Percentiles rank a stretch among this genome's conserved stretches.
phyloP scores from a whole-genome alignment of 2,888 invertebrate genomes.

The Campaea margaritaria region DNA sequence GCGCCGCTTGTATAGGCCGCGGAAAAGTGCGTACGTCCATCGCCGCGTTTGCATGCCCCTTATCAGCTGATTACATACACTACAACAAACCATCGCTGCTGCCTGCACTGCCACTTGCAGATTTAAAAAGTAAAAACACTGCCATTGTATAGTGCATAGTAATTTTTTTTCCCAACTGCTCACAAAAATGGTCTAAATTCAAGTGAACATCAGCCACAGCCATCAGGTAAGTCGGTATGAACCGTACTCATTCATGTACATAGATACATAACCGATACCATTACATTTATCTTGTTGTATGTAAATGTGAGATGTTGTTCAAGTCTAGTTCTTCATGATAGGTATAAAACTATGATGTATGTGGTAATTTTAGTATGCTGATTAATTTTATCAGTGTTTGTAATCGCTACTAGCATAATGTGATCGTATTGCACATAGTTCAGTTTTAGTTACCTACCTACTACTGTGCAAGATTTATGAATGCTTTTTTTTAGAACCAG shows the following conservation, averaged over 20 bases:
- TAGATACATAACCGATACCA: not conserved
- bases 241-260: not conserved
- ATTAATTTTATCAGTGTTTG: constrained; percentile 33
- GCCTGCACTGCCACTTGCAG: constrained; percentile 14
- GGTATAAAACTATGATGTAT: constrained; percentile 26
- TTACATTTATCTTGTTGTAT: constrained; percentile 11
- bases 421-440: constrained; percentile 24
- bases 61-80: constrained; percentile 78
- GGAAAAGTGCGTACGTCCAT: constrained; percentile 44
- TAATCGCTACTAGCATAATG: constrained; percentile 24
- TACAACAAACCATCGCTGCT: constrained; percentile 37
- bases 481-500: no score
- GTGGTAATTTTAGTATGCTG: constrained; percentile 28
- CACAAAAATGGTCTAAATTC: constrained; percentile 11
- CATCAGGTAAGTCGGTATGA: constrained; percentile 19
- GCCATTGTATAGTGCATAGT: not conserved
- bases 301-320: constrained; percentile 11
- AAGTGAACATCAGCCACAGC: not conserved
- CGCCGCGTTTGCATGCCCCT: constrained; percentile 61
- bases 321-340: constrained; percentile 15
- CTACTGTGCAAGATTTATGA: not conserved
- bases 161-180: not conserved
- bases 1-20: constrained; percentile 65
- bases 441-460: not conserved
- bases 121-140: constrained; percentile 8